Base-by-base conservation (phyloP, 2,113 vertebrate species). In the Verasper variegatus region DNA sequence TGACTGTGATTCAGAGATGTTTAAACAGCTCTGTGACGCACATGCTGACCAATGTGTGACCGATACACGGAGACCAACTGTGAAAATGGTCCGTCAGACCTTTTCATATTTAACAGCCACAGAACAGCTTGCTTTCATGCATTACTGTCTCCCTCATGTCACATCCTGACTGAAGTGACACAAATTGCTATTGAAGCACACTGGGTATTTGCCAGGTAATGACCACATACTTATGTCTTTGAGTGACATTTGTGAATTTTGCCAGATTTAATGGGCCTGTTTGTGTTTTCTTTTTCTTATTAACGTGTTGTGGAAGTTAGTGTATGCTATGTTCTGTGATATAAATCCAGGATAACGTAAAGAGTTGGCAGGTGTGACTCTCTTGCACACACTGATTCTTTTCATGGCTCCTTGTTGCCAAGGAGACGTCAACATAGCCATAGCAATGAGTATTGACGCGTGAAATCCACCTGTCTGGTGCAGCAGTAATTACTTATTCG, bases 401-500 rank as follows among this genome's bases (percentile, higher is more conserved):
- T 65, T 71, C 37, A 23, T 80, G 74, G 40, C 47, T 80, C 71
- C 68, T 71, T 51, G 88, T 91, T 91, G 68, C 92, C 23, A 42
- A 37, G 88, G 85, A 89, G 80, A 92, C 86, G 62, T 92, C 88
- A 88, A 73, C 82, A 83, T 47, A 77, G 74, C 84, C 81, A 73
- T 67, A 71, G 79, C 76, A 83, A 86, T 88, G 78, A 83, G 87
- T 87, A 82, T 70, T 87, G 89, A 91, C 61, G 85, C 45, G 75
- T 90, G 88, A 92, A 93, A 91, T 91, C 87, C 87, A 91, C 87
- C 89, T 54, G 51, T 54, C 51, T 87, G 81, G 60, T 82, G 56
- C 54, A 78, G 78, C 65, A 71, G 89, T 90, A 92, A 93, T 92
- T 89, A 90, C 91, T 85, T 84, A 56, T 86, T 78, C 57, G 66